Evolutionary conservation across 2,113 vertebrate species (phyloP).

Genomic region (Capreolus pygargus): DNA sequence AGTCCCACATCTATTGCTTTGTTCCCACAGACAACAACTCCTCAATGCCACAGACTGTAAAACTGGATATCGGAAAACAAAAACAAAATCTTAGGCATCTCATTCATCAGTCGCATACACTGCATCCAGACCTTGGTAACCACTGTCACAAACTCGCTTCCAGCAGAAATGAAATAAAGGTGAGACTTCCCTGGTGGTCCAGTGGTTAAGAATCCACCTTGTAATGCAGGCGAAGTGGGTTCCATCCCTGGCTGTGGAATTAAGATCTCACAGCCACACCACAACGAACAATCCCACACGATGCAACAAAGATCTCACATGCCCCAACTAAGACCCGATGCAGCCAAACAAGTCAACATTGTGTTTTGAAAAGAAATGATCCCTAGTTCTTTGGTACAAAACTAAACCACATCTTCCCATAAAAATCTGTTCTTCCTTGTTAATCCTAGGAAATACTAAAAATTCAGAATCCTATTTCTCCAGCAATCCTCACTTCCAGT

Average conservation of each 20-base stretch:
- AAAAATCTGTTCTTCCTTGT: background rate
- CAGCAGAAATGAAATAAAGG: background rate
- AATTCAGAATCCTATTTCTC: background rate
- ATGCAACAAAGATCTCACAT: background rate
- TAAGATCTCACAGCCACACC: background rate
- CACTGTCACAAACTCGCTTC: background rate
- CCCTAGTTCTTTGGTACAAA: background rate
- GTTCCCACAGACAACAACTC: background rate
- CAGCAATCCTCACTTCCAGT: background rate
- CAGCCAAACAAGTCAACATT: background rate
- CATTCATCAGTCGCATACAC: background rate
- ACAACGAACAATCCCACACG: background rate
- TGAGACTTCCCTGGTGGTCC: background rate
- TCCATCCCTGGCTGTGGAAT: background rate
- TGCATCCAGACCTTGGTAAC: background rate
- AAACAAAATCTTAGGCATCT: slow-evolving; percentile 9
- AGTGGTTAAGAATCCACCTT: background rate
- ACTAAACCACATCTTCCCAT: background rate
- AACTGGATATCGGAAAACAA: background rate
- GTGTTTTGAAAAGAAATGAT: background rate
- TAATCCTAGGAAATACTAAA: slow-evolving; percentile 26
- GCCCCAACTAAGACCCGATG: background rate
- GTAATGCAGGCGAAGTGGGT: background rate
- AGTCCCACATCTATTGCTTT: background rate
- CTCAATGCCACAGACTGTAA: background rate